Evolutionary conservation across 1,140 invertebrate genomes (phyloP), one percentile per base, ranked within the genome.

Genomic region (Caenorhabditis remanei): DNA sequence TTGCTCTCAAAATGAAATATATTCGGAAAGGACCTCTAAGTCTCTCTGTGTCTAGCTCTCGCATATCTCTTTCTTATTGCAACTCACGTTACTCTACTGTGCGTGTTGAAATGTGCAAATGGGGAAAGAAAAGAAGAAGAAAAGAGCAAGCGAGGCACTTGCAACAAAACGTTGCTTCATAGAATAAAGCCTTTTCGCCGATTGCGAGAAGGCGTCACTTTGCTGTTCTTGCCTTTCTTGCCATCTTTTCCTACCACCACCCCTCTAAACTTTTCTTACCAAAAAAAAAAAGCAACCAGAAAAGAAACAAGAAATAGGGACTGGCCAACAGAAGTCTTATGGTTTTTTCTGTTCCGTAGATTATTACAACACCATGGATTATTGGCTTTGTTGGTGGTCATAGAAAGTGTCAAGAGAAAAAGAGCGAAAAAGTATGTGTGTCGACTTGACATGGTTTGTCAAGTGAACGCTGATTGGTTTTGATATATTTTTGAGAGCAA

Each of bases 371-470:
- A 79, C 71, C 43, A 79, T 32, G 71, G 71, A 79, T 79, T 79
- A 79, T 79, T 79, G 71, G 43, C 71, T 79, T 79, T 79, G 71
- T 79, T 79, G 71, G 71, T 79, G 71, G 71, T 50, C 71, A 79
- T 79, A 53, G 71, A 79, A 79, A 63, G 61, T 63, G 11, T 63
- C 5, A 63, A 11, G 13, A 7, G 24, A 63, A 63, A 63, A 79
- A 46, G 16, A 13, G 40, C 6, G 41, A n/a, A 43, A 43, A 50
- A 13, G 7, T 24, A 4, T n/a, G 46, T 79, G n/a, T 24, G 46
- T 50, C 14, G 61, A 58, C 55, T 71, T 32, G 24, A 41, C 63
- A 41, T 71, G 9, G 67, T 19, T 16, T 79, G 43, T 48, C 8
- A 41, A 79, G n/a, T 24, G 43, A 48, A 79, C 46, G 71, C 71